These are phyloP conservation scores for Myiopsitta monachus DNA, from an alignment of 2,113 vertebrate genomes.

Conservation along the genomic window DNA sequence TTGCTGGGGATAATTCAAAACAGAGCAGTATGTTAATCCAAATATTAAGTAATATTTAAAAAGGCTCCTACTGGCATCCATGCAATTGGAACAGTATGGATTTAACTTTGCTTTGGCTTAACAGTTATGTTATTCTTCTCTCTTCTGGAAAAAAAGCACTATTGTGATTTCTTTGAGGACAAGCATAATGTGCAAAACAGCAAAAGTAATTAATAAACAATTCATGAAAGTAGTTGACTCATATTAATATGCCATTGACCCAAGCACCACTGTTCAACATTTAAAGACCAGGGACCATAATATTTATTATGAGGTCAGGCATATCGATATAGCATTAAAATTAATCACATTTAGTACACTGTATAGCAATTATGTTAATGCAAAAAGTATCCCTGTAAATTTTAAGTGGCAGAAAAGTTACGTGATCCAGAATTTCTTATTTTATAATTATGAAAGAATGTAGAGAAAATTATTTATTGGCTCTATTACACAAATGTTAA, in stretches of 20 bases:
- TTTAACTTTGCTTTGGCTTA: background rate
- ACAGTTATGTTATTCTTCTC: background rate
- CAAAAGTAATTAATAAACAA: slow-evolving; percentile 72
- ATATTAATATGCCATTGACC: slow-evolving; percentile 68
- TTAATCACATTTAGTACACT: slow-evolving; percentile 59
- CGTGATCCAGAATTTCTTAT: background rate
- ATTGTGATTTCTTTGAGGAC: slow-evolving; percentile 35
- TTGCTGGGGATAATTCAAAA: background rate
- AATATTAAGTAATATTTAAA: background rate
- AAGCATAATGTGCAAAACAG: slow-evolving; percentile 39
- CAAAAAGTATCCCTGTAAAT: background rate
- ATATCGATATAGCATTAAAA: slow-evolving; percentile 69
- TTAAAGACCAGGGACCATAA: slow-evolving; percentile 59
- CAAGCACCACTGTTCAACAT: slow-evolving; percentile 34
- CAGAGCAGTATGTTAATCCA: background rate
- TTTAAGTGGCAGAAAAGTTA: background rate
- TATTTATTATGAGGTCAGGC: slow-evolving; percentile 68
- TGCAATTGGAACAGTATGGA: background rate
- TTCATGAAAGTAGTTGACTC: slow-evolving; percentile 70
- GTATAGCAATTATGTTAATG: slow-evolving; percentile 42
- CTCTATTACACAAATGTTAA: background rate
- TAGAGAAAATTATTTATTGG: background rate
- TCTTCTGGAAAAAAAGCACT: background rate
- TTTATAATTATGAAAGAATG: background rate
- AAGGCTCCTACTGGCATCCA: background rate